phyloP scores from a whole-genome alignment of 2,888 invertebrate genomes.

The Microplitis deprimator region DNA sequence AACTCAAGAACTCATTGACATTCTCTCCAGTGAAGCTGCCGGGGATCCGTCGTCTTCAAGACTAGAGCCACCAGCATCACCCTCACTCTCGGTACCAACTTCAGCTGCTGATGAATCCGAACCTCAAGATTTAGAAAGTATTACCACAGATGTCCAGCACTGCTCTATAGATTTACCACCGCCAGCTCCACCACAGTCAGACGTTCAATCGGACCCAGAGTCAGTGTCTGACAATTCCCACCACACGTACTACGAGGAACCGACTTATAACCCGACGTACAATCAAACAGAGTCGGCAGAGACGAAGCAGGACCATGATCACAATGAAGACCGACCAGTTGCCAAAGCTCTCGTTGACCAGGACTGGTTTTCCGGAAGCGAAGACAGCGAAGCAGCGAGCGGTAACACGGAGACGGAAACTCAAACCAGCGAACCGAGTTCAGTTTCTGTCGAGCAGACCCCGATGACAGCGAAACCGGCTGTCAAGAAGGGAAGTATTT shows the following conservation, averaged over 20 bases:
- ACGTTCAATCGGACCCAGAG: conserved; percentile 63
- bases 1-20: conserved; percentile 67
- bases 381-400: conserved; percentile 71
- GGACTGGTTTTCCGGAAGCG: conserved; percentile 70
- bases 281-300: conserved; percentile 36
- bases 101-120: conserved; percentile 39
- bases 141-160: conserved; percentile 56
- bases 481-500: conserved; percentile 88
- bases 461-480: conserved; percentile 55
- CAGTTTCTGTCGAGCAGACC: conserved; percentile 65
- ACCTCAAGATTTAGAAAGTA: conserved; percentile 31
- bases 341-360: conserved; percentile 67
- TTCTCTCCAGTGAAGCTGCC: conserved; percentile 63
- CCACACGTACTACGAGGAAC: not conserved
- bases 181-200: not conserved
- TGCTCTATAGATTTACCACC: conserved; percentile 59
- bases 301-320: conserved; percentile 51
- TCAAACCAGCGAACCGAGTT: conserved; percentile 70
- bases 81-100: conserved; percentile 25
- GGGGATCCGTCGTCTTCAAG: conserved; percentile 48
- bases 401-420: conserved; percentile 71
- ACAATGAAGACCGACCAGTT: conserved; percentile 55
- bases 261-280: not conserved
- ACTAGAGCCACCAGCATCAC: conserved; percentile 22
- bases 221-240: conserved; percentile 66